Evolutionary conservation across 2,888 invertebrate genomes (phyloP), one percentile per base, ranked within the genome.

Genomic region (Phasia obesa): DNA sequence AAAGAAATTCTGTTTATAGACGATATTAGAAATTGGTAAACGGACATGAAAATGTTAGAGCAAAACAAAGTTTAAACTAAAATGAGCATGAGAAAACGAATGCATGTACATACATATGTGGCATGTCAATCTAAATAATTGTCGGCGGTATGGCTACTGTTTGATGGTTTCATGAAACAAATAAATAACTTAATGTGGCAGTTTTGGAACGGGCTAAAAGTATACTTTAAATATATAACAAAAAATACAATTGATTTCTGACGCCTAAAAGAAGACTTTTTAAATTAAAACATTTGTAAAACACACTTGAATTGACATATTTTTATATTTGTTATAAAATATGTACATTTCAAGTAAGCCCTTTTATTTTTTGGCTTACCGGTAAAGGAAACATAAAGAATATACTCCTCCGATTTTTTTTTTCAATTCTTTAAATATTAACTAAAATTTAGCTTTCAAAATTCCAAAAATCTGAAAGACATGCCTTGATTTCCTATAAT

Each of bases 11-110:
- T 27, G 15, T 4, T 9, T 27, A 23, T 25, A 23, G 23, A 57
- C 19, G n/a, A 4, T 11, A 44, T 44, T 38, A 2, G 42, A 4
- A 49, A 59, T 23, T 67, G 25, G 51, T 42, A 9, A 25, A 53
- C 27, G 7, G 47, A 65, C 65, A 31, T 49, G 47, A 49, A 75
- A 35, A 19, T 65, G 19, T 15, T 7, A 15, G 7, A 44, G n/a
- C 3, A 17, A 49, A 31, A 42, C 0, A 31, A 49, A 49, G 23
- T 23, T 23, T 23, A 15, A 13, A 51, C 15, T 23, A 51, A 51
- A 23, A 47, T 2, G 13, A 9, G 3, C 15, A 21, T 21, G 49
- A 21, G 6, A 31, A 35, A 19, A 21, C 15, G 13, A 47, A 11
- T 31, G 6, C 21, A n/a, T n/a, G n/a, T n/a, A n/a, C n/a, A 31